These are phyloP conservation scores for Heterodera schachtii DNA, from an alignment of 1,140 invertebrate genomes.

Conservation along the genomic window DNA sequence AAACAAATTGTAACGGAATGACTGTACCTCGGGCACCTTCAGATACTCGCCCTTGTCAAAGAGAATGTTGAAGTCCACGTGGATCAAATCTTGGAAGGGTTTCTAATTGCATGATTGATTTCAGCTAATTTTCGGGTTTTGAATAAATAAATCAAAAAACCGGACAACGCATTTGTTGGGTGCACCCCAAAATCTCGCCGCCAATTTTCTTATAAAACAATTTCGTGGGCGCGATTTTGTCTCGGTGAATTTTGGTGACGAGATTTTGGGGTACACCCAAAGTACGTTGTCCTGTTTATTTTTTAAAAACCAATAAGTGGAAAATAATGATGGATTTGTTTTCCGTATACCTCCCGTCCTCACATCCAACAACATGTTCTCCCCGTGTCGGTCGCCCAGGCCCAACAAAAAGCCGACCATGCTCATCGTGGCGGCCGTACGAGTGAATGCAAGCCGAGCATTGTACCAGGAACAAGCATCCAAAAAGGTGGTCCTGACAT, in stretches of 20 bases:
- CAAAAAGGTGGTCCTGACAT: conserved; percentile 34
- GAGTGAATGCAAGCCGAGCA: conserved; percentile 82
- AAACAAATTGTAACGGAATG: neutral
- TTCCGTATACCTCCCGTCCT: neutral
- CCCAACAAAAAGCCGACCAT: conserved; percentile 97
- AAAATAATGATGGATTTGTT: too few species aligned
- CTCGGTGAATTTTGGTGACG: too few species aligned
- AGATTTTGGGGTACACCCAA: too few species aligned
- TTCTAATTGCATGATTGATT: neutral
- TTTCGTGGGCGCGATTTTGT: too few species aligned
- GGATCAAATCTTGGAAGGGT: conserved; percentile 82
- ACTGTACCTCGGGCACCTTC: conserved; percentile 53
- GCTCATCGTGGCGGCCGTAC: conserved; percentile 92
- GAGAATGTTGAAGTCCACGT: conserved; percentile 96
- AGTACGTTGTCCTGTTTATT: too few species aligned
- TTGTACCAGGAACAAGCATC: conserved; percentile 67
- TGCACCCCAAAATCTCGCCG: too few species aligned
- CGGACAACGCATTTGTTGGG: too few species aligned
- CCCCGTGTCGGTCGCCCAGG: conserved; percentile 93
- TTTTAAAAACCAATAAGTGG: too few species aligned
- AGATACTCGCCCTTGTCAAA: conserved; percentile 79
- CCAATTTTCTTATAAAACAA: too few species aligned
- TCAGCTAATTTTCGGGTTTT: too few species aligned
- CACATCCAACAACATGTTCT: conserved; percentile 76
- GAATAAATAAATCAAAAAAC: too few species aligned